Base-by-base conservation (phyloP, 2,888 invertebrate species). In the Drosophila suboccidentalis region DNA sequence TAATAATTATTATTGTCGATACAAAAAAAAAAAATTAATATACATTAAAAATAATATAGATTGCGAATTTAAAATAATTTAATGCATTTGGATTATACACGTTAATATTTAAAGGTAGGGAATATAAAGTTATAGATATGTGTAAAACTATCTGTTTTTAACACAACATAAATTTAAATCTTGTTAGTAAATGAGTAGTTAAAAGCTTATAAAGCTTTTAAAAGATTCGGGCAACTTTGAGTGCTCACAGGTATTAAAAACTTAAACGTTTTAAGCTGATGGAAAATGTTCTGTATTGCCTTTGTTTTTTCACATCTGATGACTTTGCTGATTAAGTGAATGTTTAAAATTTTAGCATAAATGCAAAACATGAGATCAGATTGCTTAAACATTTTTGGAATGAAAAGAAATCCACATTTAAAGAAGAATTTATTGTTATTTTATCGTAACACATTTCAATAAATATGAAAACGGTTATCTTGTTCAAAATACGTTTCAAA, bases 401-500 rank as follows among this genome's bases (percentile, higher is more conserved):
- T 13, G 8, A 26, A 15, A 34, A 44, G 32, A 44, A n/a, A 46
- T 19, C 9, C 8, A 41, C 49, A 50, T 59, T 41, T 36, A 50
- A 11, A 19, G 32, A n/a, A n/a, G 29, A 39, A 51, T 51, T 51
- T 17, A 50, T 44, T n/a, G 41, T 36, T 9, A 50, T 46, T 46
- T 60, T 44, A 34, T 38, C 47, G 17, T 2, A 15, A 9, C 36
- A 47, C 46, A 58, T 50, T 65, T 17, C 9, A 44, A 26, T 65
- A 34, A 36, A 26, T 64, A 15, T 34, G 26, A 39, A 60, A 41
- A 50, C 17, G 41, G 58, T 53, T 68, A 66, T 68, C 53, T 53
- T 26, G 47, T 36, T 57, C 46, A 47, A 60, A 71, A 66, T 70
- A 59, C 29, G 49, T 59, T 64, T 47, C 47, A 69, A 64, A 74